A percentile compares a stretch with the other conserved stretches of the same genome.
phyloP scores from a whole-genome alignment of 2,797 vertebrate species.

The Myotis vivesi region DNA sequence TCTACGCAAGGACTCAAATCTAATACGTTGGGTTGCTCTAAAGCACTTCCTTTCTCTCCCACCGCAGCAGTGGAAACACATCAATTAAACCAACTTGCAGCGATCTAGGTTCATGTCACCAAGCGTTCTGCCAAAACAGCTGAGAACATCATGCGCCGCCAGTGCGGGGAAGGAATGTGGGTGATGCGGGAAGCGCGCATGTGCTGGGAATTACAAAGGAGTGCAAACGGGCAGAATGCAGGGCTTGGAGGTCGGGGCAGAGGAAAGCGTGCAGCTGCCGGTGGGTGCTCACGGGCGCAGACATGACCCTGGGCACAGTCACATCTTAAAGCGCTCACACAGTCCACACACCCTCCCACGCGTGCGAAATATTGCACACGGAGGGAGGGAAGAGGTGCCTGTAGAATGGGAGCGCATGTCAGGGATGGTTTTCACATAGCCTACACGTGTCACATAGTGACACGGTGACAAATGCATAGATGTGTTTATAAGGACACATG shows the following conservation, averaged over 20 bases:
- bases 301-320: background rate
- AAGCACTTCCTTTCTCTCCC: background rate
- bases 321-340: accelerated
- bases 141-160: accelerated
- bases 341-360: background rate
- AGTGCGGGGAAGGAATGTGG: accelerated
- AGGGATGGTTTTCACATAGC: accelerated
- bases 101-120: too few relatives aligned
- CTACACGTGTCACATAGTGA: accelerated
- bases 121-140: background rate
- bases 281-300: accelerated
- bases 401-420: background rate
- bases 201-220: background rate
- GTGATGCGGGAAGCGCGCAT: accelerated
- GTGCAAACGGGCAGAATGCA: background rate
- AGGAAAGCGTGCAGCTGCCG: accelerated
- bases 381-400: background rate
- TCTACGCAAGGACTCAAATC: too few relatives aligned
- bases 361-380: background rate
- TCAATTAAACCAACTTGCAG: accelerated
- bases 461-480: background rate
- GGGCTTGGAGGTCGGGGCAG: accelerated
- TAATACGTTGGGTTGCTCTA: accelerated
- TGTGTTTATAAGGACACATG: background rate
- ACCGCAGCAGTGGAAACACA: accelerated